Base-by-base conservation (phyloP, 2,888 invertebrate genomes). In the Pachliopta kotzebuea region DNA sequence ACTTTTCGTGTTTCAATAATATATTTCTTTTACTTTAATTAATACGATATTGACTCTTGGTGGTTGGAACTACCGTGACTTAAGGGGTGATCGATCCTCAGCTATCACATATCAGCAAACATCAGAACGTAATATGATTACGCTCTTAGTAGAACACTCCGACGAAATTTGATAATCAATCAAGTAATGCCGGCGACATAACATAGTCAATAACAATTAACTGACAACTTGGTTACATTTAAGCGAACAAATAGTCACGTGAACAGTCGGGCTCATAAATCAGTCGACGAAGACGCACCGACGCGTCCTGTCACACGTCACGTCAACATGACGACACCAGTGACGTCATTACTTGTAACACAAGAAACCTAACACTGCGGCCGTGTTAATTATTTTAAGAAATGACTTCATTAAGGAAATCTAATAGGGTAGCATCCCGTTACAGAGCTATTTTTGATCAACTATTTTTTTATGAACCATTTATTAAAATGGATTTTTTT, bases 221-320 rank as follows among this genome's bases (percentile, higher is more conserved):
- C 53, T 49, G 58, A 55, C 59, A 59, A 37, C 31, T 63, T 55
- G 49, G 54, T 37, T 55, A 63, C 49, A 59, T 59, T 63, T 55
- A 63, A 26, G 20, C 42, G 59, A 63, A 63, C 59, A 63, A 63
- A 63, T 53, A 63, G 50, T 29, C 62, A 62, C 49, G 59, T 18
- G 60, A 60, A 63, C 63, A 66, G 52, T 57, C 60, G 57, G 6
- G 63, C 49, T 49, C 63, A 63, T 66, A 66, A 63, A 66, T 66
- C 63, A 66, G 57, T 60, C 9, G 11, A 9, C 20, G 60, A 18
- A 31, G 54, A 54, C 60, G 63, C 57, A 56, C 18, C 49, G 45
- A 61, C 62, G 59, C 52, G 50, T 62, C 42, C 26, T 56, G 62
- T 52, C 66, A 63, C 62, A 52, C 45, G 63, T 62, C 59, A 60